Percentiles rank a stretch among this genome's conserved stretches.
These are phyloP conservation scores for Bergia puertoricense DNA, from an alignment of 92 coral and sea anemone genomes.

Conservation along the genomic window DNA sequence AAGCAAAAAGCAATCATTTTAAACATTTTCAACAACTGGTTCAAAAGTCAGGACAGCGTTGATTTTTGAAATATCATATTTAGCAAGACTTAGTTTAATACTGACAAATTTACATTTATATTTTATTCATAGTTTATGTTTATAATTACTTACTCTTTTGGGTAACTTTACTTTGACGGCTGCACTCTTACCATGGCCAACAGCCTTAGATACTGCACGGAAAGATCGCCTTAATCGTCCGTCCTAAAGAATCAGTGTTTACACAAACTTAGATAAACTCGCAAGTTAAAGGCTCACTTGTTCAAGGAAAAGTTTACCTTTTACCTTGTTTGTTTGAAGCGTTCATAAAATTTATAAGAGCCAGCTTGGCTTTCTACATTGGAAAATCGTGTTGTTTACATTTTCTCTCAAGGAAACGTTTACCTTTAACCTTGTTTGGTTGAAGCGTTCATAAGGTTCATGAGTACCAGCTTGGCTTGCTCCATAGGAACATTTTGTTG, in stretches of 20 bases:
- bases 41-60: not conserved
- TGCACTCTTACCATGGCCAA: slow-evolving; percentile 22
- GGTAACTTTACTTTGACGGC: slow-evolving; percentile 31
- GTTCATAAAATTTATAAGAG: not conserved
- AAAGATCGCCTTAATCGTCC: slow-evolving; percentile 69
- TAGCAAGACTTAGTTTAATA: not conserved
- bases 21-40: not conserved
- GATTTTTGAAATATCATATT: not conserved
- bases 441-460: no score
- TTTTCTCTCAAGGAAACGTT: no score
- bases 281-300: not conserved
- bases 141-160: slow-evolving; percentile 17
- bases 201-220: slow-evolving; percentile 86
- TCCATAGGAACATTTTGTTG: no score
- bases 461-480: no score
- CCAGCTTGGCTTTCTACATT: no score
- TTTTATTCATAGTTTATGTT: not conserved
- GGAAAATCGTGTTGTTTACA: no score
- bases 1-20: no score
- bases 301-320: not conserved
- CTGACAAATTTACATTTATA: not conserved
- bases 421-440: no score
- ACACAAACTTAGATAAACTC: not conserved
- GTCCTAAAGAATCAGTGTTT: slow-evolving; percentile 45
- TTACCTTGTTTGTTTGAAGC: not conserved